Percentiles rank a stretch among this genome's conserved stretches.
Conservation (phyloP, 2,888 invertebrate genomes). For the Zhuqinia jingwanae region DNA sequence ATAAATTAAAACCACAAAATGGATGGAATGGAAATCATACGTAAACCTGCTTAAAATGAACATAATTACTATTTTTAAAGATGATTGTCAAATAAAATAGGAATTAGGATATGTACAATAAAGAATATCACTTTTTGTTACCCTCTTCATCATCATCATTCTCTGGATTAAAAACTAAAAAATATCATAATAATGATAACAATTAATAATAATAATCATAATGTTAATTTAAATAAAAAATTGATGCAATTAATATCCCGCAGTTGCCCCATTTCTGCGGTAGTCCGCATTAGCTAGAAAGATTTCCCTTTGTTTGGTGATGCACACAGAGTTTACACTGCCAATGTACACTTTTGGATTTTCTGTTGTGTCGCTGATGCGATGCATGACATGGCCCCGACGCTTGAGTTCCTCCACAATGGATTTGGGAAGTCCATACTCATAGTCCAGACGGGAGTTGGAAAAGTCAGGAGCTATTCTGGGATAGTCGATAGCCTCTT, state of each 20-base stretch:
- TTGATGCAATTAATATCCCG: conserved; percentile 75
- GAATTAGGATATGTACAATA: no score
- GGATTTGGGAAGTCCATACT: conserved; percentile 77
- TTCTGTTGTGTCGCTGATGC: conserved; percentile 64
- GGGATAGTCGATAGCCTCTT: conserved; percentile 78
- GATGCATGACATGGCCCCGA: conserved; percentile 74
- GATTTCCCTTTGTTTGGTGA: conserved; percentile 67
- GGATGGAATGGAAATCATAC: no score
- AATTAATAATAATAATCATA: no score
- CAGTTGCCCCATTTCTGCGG: conserved; percentile 76
- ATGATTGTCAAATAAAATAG: no score
- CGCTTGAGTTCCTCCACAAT: conserved; percentile 76
- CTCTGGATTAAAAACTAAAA: no score
- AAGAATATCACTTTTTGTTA: no score
- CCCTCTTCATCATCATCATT: no score
- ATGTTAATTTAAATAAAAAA: no score
- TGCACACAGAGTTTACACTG: conserved; percentile 77
- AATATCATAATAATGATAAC: no score
- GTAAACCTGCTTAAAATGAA: no score
- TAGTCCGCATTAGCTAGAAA: conserved; percentile 78
- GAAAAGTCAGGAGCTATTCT: conserved; percentile 72
- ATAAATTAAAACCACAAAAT: no score
- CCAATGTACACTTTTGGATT: conserved; percentile 64
- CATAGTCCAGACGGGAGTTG: conserved; percentile 73
- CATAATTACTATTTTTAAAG: no score